phyloP scores from a whole-genome alignment of 1,140 invertebrate species.

The Drosophila melanica region DNA sequence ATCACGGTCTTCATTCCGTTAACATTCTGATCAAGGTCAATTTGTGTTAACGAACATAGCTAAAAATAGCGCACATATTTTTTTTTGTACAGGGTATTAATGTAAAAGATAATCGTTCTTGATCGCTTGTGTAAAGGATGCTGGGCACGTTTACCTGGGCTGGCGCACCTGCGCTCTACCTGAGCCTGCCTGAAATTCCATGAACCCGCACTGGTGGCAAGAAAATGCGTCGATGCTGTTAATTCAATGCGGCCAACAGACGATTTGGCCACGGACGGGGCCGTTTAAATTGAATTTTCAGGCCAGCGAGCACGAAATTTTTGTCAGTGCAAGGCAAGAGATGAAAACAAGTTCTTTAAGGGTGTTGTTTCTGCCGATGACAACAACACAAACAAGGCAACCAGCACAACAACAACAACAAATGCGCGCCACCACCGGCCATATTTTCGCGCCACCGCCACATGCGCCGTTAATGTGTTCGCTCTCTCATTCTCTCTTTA shows the following conservation, averaged over 20 bases:
- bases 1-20: no score
- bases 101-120: conserved; percentile 23
- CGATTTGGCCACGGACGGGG: conserved; percentile 45
- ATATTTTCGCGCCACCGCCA: conserved; percentile 69
- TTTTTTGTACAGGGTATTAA: no score
- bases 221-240: conserved; percentile 18
- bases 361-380: conserved; percentile 50
- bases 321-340: conserved; percentile 55
- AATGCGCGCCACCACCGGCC: conserved; percentile 58
- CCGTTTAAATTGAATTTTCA: conserved; percentile 42
- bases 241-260: not conserved
- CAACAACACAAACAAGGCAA: conserved; percentile 27
- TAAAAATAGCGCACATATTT: no score
- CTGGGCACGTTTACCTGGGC: conserved; percentile 48
- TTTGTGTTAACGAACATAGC: no score
- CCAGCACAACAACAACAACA: conserved; percentile 30
- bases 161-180: conserved; percentile 64
- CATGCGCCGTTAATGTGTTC: conserved; percentile 66
- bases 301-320: conserved; percentile 49
- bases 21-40: no score
- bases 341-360: conserved; percentile 75
- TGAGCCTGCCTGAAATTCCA: conserved; percentile 39
- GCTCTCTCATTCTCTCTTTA: conserved; percentile 39
- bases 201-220: conserved; percentile 1
- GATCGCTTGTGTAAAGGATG: conserved; percentile 47